Evolutionary conservation across 2,888 invertebrate genomes (phyloP).

Genomic region (Agriopis aurantiaria): DNA sequence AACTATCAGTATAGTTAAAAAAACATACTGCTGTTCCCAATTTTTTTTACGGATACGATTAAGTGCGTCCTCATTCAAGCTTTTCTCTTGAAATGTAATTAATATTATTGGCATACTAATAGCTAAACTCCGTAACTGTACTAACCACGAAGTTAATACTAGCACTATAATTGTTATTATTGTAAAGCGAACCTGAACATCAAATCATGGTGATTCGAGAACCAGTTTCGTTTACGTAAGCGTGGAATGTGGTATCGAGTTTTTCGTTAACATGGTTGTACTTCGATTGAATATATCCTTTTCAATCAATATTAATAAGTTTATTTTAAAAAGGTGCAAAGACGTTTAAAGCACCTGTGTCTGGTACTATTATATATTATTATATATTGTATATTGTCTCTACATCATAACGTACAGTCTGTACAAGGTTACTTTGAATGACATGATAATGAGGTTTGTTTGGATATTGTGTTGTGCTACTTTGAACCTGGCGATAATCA

Average conservation of each 20-base stretch:
- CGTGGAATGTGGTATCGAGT: neutral
- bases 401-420: neutral
- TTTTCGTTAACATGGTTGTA: too few species aligned
- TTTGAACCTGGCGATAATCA: slow-evolving; percentile 7
- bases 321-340: neutral
- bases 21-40: too few species aligned
- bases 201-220: neutral
- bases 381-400: neutral
- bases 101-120: slow-evolving; percentile 6
- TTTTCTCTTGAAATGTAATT: slow-evolving; percentile 2
- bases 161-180: too few species aligned
- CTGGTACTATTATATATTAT: neutral
- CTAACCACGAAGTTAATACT: too few species aligned
- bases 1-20: neutral
- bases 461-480: slow-evolving; percentile 9
- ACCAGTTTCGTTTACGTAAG: neutral
- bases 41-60: too few species aligned
- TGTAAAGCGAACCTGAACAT: neutral
- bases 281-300: neutral
- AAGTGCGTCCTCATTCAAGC: neutral
- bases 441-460: slow-evolving; percentile 8
- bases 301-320: neutral
- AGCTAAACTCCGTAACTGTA: neutral
- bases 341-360: neutral
- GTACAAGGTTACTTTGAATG: neutral